These are phyloP conservation scores for Lepus americanus DNA, from an alignment of 2,113 vertebrate genomes.

Conservation along the genomic window DNA sequence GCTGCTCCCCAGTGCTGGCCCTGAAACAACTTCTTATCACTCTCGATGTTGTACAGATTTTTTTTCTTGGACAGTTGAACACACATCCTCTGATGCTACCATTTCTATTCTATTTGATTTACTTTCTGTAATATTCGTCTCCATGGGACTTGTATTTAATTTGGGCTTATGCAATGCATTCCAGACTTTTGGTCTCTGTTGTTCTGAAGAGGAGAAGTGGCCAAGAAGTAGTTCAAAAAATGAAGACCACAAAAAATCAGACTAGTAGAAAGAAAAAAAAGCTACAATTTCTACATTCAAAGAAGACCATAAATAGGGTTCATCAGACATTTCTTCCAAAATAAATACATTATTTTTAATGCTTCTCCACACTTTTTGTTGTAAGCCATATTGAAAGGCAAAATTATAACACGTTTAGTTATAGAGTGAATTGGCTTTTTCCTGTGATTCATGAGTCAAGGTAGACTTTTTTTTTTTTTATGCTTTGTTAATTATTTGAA, in stretches of 20 bases:
- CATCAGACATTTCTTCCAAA: conserved; percentile 5
- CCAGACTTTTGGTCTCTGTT: neutral
- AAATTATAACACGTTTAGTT: neutral
- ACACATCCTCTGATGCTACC: conserved; percentile 3
- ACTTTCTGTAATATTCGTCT: conserved; percentile 53
- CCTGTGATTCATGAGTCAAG: neutral
- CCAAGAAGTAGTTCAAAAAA: conserved; percentile 10
- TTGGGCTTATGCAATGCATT: neutral
- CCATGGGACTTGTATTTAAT: conserved; percentile 30
- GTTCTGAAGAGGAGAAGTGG: neutral
- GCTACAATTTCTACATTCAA: neutral
- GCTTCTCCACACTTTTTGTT: conserved; percentile 7
- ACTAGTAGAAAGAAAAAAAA: neutral
- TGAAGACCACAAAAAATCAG: neutral
- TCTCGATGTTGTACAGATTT: neutral
- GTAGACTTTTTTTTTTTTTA: neutral
- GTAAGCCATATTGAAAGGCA: neutral
- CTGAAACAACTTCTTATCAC: neutral
- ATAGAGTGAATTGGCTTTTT: neutral
- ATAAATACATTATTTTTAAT: conserved; percentile 22
- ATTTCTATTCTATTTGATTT: conserved; percentile 67
- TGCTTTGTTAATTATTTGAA: too few species aligned
- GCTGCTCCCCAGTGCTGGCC: too few species aligned
- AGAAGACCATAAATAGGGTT: neutral
- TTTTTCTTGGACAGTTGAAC: conserved; percentile 43